Conservation (phyloP, 2,797 vertebrate species). For the Threskiornis aethiopicus region DNA sequence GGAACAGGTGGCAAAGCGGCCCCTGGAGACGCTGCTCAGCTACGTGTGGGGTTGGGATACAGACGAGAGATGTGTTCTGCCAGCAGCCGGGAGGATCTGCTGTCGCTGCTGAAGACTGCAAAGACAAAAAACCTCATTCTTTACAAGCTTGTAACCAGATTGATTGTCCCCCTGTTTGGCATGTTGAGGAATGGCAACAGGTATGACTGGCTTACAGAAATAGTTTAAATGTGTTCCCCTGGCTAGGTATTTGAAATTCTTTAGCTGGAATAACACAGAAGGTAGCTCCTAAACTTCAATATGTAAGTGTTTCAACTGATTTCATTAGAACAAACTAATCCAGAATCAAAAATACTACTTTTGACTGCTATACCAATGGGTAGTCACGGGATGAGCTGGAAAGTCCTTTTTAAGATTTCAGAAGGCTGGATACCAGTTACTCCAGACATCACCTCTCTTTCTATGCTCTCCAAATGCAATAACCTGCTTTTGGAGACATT, state of each 20-base stretch:
- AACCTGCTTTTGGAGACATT: not conserved
- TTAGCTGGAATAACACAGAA: not conserved
- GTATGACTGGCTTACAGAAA: slow-evolving; percentile 56
- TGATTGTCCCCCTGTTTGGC: slow-evolving; percentile 87
- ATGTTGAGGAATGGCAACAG: slow-evolving; percentile 88
- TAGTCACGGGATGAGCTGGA: not conserved
- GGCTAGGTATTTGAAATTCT: not conserved
- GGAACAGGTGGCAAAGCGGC: slow-evolving; percentile 82
- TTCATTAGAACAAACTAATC: not conserved
- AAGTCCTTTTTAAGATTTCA: not conserved
- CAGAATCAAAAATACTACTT: not conserved
- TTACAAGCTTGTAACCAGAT: slow-evolving; percentile 88
- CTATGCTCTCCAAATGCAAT: not conserved
- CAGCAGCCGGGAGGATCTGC: slow-evolving; percentile 70
- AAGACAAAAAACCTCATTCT: slow-evolving; percentile 78
- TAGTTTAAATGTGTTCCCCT: not conserved
- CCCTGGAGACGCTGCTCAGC: slow-evolving; percentile 87
- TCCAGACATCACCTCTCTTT: not conserved
- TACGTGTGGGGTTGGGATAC: slow-evolving; percentile 88
- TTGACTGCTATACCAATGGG: rapidly evolving
- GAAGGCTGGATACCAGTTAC: not conserved
- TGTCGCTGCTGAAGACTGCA: slow-evolving; percentile 73
- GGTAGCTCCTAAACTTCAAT: not conserved
- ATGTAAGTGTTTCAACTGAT: not conserved
- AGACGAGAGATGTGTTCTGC: slow-evolving; percentile 84